Evolutionary conservation across 2,113 vertebrate genomes (phyloP), one percentile per base, ranked within the genome.

Genomic region (Tetrax tetrax): DNA sequence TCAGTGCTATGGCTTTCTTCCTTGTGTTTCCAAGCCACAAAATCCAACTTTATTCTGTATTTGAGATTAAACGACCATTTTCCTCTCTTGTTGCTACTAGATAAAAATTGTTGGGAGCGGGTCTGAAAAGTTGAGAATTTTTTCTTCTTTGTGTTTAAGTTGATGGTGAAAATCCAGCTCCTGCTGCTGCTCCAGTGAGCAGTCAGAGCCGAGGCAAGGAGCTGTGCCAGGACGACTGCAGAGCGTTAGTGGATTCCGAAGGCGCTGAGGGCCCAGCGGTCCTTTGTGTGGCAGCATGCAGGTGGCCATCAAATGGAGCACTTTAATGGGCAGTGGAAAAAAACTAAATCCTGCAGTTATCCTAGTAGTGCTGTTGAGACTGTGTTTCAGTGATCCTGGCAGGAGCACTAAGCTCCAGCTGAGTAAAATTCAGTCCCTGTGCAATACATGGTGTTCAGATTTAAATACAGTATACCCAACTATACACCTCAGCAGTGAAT

Each of bases 161-260:
- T 43, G 47, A 20, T 91, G 37, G 50, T 69, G 54, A 93, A 90
- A 91, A 68, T 41, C 37, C 33, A 41, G 28, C 68, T 92, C n/a
- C 31, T 1, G 0, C n/a, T 9, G 16, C 79, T 74, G 38, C n/a
- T 88, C 21, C 68, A 48, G 59, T 37, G 75, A 86, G 63, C 71
- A 75, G 74, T 50, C 0, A 0, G 56, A 61, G 50, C 0, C 0
- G 2, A 83, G 53, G 69, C 74, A 41, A 74, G 74, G 48, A 74
- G 19, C 77, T 79, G 43, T 76, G 50, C 31, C 51, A 10, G 64
- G 56, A 14, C 0, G 0, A 23, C 20, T 82, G 71, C 68, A 18
- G 66, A 50, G 3, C 22, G 18, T 21, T 33, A 23, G 24, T 65
- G 50, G 22, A 6, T 69, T 79, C 28, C 9, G 64, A 66, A 80